Evolutionary conservation across 2,113 vertebrate genomes (phyloP).

Genomic region (Pristiophorus japonicus): DNA sequence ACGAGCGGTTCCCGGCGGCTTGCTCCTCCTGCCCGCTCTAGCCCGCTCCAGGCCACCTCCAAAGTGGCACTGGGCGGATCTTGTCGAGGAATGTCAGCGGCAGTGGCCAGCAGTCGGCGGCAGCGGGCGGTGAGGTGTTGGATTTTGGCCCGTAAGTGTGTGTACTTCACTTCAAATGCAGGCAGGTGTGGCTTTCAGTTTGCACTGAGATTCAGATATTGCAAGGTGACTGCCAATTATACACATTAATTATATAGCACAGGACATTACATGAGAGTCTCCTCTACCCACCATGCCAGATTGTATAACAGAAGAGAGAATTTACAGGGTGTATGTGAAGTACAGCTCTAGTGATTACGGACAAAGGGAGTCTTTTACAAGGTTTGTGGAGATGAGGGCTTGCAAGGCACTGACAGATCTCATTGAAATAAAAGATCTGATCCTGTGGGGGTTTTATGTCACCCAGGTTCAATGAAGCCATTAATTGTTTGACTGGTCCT

Average conservation of each 20-base stretch:
- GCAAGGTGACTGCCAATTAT: slow-evolving; percentile 62
- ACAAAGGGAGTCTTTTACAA: slow-evolving; percentile 50
- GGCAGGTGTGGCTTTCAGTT: slow-evolving; percentile 59
- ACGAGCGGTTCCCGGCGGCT: too few species aligned
- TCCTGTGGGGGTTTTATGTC: slow-evolving; percentile 46
- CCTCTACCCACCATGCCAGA: slow-evolving; percentile 46
- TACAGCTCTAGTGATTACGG: slow-evolving; percentile 51
- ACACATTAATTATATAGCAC: slow-evolving; percentile 59
- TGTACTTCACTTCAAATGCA: slow-evolving; percentile 45
- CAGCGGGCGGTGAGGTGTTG: too few species aligned
- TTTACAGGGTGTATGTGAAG: slow-evolving; percentile 55
- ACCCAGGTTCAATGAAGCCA: slow-evolving; percentile 47
- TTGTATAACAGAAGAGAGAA: slow-evolving; percentile 52
- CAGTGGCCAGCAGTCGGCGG: too few species aligned
- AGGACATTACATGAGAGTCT: slow-evolving; percentile 64
- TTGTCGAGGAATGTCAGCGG: too few species aligned
- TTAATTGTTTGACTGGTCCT: slow-evolving; percentile 51
- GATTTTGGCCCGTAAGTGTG: too few species aligned
- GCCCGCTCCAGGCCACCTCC: too few species aligned
- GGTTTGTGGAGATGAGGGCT: slow-evolving; percentile 44
- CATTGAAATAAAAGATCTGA: slow-evolving; percentile 26
- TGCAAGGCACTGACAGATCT: slow-evolving; percentile 44
- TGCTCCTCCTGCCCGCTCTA: too few species aligned
- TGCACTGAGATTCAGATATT: slow-evolving; percentile 64
- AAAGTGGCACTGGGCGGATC: too few species aligned